A percentile compares a stretch with the other conserved stretches of the same genome.
Evolutionary conservation across 1,140 invertebrate species (phyloP).

Genomic region (Lordiphosa mommai): DNA sequence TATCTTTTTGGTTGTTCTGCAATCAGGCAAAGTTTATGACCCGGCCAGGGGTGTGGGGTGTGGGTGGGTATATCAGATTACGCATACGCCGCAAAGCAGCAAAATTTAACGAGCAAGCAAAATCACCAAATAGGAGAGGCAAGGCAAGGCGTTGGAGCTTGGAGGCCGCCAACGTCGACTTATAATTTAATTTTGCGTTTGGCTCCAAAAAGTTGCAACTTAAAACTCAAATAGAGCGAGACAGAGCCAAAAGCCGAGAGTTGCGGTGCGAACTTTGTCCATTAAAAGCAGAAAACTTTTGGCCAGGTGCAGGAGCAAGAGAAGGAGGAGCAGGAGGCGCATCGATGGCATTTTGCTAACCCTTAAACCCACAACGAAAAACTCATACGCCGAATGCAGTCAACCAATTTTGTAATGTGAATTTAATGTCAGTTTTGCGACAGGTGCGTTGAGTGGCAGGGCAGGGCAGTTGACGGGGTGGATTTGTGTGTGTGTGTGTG

Average conservation of each 20-base stretch:
- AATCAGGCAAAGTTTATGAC: too few relatives aligned
- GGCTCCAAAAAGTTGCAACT: slow-evolving; percentile 32
- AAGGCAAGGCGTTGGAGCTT: background rate
- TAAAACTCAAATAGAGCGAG: slow-evolving; percentile 48
- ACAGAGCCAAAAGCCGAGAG: slow-evolving; percentile 1
- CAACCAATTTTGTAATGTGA: slow-evolving; percentile 76
- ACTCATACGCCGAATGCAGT: slow-evolving; percentile 69
- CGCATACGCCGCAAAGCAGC: slow-evolving; percentile 56
- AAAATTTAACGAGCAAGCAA: slow-evolving; percentile 70
- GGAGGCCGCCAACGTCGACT: slow-evolving; percentile 16
- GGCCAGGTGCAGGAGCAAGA: slow-evolving; percentile 46
- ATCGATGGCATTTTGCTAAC: slow-evolving; percentile 57
- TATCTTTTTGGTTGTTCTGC: too few relatives aligned
- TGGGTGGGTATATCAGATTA: slow-evolving; percentile 68
- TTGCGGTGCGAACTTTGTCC: slow-evolving; percentile 52
- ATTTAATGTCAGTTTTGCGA: slow-evolving; percentile 75
- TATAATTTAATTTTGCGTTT: slow-evolving; percentile 72
- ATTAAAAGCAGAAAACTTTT: slow-evolving; percentile 68
- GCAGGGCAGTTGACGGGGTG: background rate
- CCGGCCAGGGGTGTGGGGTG: too few relatives aligned
- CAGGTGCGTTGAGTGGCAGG: slow-evolving; percentile 60
- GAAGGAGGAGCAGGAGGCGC: slow-evolving; percentile 25
- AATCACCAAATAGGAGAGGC: slow-evolving; percentile 48
- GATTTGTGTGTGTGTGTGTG: background rate
- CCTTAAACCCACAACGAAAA: slow-evolving; percentile 3